These are phyloP conservation scores for Hoplodrina ambigua DNA, from an alignment of 2,888 invertebrate genomes.

Conservation along the genomic window DNA sequence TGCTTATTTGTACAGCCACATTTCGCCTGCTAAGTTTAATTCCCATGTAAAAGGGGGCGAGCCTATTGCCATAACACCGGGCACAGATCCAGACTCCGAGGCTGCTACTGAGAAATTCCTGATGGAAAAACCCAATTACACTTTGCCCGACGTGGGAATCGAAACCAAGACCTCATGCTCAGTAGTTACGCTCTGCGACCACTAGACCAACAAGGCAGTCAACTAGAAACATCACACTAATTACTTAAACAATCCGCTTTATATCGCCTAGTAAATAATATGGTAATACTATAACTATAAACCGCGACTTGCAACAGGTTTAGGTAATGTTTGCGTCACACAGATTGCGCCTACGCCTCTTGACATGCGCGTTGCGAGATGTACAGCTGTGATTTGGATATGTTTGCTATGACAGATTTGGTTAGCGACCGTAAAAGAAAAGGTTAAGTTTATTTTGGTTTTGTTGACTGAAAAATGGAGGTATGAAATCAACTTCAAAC, in stretches of 20 bases:
- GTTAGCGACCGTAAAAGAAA: slow-evolving; percentile 30
- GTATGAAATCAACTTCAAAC: not conserved
- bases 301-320: slow-evolving; percentile 38
- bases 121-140: too few species aligned
- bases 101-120: too few species aligned
- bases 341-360: slow-evolving; percentile 48
- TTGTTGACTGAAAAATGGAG: not conserved
- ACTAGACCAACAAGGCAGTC: too few species aligned
- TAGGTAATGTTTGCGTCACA: slow-evolving; percentile 48
- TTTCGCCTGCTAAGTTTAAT: too few species aligned
- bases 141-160: too few species aligned
- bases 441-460: slow-evolving; percentile 32
- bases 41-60: too few species aligned
- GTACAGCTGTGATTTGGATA: slow-evolving; percentile 36
- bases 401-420: slow-evolving; percentile 51
- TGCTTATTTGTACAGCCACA: too few species aligned
- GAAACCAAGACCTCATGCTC: too few species aligned
- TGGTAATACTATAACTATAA: slow-evolving; percentile 15
- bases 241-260: slow-evolving; percentile 10
- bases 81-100: too few species aligned
- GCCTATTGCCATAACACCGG: too few species aligned
- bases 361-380: slow-evolving; percentile 51
- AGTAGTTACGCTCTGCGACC: too few species aligned
- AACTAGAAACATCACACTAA: too few species aligned
- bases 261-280: not conserved